Evolutionary conservation across 2,113 vertebrate genomes (phyloP), one percentile per base, ranked within the genome.

Genomic region (Phyllopteryx taeniolatus): DNA sequence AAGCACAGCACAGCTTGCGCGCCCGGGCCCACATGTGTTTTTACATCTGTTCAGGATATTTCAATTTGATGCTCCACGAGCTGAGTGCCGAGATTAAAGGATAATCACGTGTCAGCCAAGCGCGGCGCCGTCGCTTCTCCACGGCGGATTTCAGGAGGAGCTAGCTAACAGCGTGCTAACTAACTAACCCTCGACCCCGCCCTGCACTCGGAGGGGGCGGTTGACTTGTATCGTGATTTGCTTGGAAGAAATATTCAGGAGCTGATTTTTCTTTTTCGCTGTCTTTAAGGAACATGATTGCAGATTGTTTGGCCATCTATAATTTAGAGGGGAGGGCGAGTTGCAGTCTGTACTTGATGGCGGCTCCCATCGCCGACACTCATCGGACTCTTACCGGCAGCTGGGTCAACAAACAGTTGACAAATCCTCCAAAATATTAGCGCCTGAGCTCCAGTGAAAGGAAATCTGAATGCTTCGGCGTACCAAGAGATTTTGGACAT

Each of bases 11-110:
- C 96, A 95, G 96, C 96, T 96, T 95, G 95, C 72, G 89, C 89
- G 91, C 92, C 91, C 89, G 89, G 92, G 91, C 92, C 93, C 94
- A 94, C 96, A 95, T 96, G 96, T 98, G 96, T 95, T 95, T 95
- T 93, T 96, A 96, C 97, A 98, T 97, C 97, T 98, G 96, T 95
- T 97, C 93, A 92, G 94, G 95, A 97, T 96, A 97, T 97, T 96
- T 96, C 96, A 96, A 96, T 96, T 95, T 94, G 94, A 96, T 94
- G 93, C 92, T 93, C 93, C 93, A 94, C 94, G 93, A 95, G 94
- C 94, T 89, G 92, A 93, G 92, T n/a, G 83, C 87, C 88, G 91
- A 94, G 94, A 96, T 96, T 95, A 95, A 95, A 96, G 95, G 93
- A 91, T 91, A 80, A 89, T 91, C 93, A 90, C 83, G 90, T 93